These are phyloP conservation scores for Drosophila kurseongensis DNA, from an alignment of 1,140 invertebrate species.

Conservation along the genomic window DNA sequence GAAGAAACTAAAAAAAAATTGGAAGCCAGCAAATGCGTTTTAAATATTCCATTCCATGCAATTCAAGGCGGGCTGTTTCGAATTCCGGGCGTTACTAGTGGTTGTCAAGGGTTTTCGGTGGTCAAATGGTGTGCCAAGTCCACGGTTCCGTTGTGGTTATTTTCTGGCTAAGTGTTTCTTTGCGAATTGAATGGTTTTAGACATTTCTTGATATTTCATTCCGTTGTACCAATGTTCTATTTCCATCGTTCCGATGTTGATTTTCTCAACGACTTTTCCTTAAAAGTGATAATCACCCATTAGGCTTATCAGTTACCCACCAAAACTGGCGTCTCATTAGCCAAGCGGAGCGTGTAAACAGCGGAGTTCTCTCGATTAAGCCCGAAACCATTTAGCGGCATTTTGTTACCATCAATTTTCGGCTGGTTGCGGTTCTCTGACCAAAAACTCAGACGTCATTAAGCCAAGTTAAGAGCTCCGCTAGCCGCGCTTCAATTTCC, in stretches of 20 bases:
- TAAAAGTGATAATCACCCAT: conserved; percentile 30
- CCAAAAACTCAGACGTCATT: conserved; percentile 37
- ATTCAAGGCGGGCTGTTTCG: conserved; percentile 45
- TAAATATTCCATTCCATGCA: conserved; percentile 69
- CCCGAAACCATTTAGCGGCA: conserved; percentile 70
- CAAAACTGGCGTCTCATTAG: conserved; percentile 57
- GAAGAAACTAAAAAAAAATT: conserved; percentile 1
- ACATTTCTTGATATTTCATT: neutral
- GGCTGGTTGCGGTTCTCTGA: conserved; percentile 44
- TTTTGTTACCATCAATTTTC: conserved; percentile 72
- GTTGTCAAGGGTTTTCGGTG: neutral
- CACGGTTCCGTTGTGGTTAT: neutral
- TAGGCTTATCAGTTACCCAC: conserved; percentile 35
- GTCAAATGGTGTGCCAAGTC: neutral
- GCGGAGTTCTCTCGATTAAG: conserved; percentile 69
- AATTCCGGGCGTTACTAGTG: conserved; percentile 27
- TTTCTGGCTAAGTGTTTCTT: neutral
- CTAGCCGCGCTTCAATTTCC: conserved; percentile 46
- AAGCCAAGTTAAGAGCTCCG: conserved; percentile 61
- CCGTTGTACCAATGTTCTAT: neutral
- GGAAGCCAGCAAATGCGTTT: conserved; percentile 65
- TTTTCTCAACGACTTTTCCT: neutral
- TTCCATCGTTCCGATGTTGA: neutral
- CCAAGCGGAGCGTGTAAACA: conserved; percentile 80
- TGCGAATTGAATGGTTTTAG: neutral